Percentiles rank a stretch among this genome's conserved stretches.
phyloP scores from a whole-genome alignment of 1,140 invertebrate species.

The Drosophila pectinifera region DNA sequence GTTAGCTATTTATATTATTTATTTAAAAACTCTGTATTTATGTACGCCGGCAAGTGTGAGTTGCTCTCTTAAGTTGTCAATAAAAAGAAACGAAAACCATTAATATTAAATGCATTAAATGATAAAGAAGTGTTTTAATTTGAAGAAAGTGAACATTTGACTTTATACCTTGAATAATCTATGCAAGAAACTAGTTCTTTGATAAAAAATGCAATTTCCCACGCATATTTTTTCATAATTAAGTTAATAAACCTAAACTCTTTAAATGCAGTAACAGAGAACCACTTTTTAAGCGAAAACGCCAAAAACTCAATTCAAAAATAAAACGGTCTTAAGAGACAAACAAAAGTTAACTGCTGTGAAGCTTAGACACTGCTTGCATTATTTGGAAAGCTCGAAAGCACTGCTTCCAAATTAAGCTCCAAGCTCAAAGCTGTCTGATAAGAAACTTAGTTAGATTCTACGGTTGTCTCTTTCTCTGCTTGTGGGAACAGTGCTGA shows the following conservation, averaged over 20 bases:
- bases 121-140: neutral
- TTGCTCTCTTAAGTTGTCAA: conserved; percentile 44
- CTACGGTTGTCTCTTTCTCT: neutral
- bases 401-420: neutral
- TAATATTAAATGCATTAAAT: conserved; percentile 38
- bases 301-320: neutral
- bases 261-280: no score
- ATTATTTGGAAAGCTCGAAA: neutral
- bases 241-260: neutral
- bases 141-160: no score
- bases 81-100: conserved; percentile 16
- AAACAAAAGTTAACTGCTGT: neutral
- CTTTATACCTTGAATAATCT: no score
- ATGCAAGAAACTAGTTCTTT: no score
- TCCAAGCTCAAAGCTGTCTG: neutral
- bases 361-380: neutral
- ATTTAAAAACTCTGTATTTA: conserved; percentile 73
- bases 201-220: no score
- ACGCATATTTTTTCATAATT: no score
- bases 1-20: conserved; percentile 79
- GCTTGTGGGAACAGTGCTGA: neutral
- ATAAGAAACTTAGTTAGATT: no score
- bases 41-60: conserved; percentile 19
- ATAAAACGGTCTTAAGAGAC: neutral
- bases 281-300: no score